phyloP scores from a whole-genome alignment of 2,113 vertebrate species.

The Xiphias gladius region DNA sequence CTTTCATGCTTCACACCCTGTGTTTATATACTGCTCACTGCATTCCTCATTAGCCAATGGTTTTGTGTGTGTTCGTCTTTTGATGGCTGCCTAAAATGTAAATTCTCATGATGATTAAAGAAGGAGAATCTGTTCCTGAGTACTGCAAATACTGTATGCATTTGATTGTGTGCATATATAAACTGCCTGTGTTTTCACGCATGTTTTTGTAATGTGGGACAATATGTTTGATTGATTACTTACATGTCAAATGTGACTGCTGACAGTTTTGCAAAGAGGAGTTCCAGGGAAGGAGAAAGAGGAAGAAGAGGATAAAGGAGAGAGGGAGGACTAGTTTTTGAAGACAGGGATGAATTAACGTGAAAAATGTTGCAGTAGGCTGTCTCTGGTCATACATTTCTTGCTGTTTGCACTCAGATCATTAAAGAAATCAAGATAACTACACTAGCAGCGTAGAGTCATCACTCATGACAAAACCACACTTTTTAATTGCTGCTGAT shows the following conservation, averaged over 20 bases:
- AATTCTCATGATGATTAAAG: conserved; percentile 38
- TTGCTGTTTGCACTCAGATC: no score
- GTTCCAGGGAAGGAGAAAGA: background rate
- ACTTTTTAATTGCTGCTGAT: no score
- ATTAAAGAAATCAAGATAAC: no score
- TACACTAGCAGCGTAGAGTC: no score
- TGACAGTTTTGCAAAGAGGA: background rate
- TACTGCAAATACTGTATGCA: conserved; percentile 5
- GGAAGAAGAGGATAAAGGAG: background rate
- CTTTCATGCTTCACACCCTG: conserved; percentile 66
- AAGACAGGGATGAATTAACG: conserved; percentile 38
- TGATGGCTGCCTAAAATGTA: conserved; percentile 29
- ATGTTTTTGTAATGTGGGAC: background rate
- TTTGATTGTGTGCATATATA: conserved; percentile 6
- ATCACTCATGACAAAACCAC: no score
- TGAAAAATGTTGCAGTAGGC: conserved; percentile 38
- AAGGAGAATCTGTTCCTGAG: background rate
- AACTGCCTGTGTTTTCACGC: conserved; percentile 5
- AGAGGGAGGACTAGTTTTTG: background rate
- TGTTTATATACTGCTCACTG: conserved; percentile 55
- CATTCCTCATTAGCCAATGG: conserved; percentile 59
- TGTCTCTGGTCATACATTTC: background rate
- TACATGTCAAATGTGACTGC: background rate
- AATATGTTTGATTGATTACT: conserved; percentile 32
- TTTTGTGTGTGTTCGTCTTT: conserved; percentile 33